These are phyloP conservation scores for Edolisoma coerulescens DNA, from an alignment of 2,113 vertebrate species.

Conservation along the genomic window DNA sequence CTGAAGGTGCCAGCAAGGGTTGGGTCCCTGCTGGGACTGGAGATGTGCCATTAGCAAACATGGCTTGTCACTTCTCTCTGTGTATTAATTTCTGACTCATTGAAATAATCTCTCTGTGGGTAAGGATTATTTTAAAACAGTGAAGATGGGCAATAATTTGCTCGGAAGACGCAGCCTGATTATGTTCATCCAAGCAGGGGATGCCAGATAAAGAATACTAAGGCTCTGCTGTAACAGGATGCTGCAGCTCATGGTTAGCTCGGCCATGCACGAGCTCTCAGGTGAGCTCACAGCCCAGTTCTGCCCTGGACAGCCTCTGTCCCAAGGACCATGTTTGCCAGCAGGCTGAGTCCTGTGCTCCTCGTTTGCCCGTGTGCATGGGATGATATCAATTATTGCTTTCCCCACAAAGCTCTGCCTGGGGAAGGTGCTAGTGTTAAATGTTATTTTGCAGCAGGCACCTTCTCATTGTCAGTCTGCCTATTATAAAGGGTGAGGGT, in stretches of 20 bases:
- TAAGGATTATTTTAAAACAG: background rate
- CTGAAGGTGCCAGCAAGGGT: background rate
- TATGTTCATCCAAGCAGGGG: background rate
- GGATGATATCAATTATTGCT: background rate
- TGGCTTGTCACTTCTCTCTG: background rate
- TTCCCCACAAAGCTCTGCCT: background rate
- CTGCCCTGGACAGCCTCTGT: background rate
- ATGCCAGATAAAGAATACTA: background rate
- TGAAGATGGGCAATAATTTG: background rate
- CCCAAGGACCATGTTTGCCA: background rate
- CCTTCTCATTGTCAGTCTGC: background rate
- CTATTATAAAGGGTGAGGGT: rapidly evolving
- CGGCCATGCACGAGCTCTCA: background rate
- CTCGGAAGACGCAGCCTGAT: background rate
- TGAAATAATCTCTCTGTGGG: background rate
- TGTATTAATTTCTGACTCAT: background rate
- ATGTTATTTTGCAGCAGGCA: background rate
- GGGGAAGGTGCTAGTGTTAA: too few relatives aligned
- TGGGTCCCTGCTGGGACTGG: background rate
- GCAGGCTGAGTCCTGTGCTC: background rate
- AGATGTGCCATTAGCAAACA: background rate
- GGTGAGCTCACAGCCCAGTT: background rate
- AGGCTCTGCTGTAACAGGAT: background rate
- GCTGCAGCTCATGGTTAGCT: background rate
- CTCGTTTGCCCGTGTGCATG: background rate